Evolutionary conservation across 2,113 vertebrate species (phyloP), one percentile per base, ranked within the genome.

Genomic region (Willisornis vidua): DNA sequence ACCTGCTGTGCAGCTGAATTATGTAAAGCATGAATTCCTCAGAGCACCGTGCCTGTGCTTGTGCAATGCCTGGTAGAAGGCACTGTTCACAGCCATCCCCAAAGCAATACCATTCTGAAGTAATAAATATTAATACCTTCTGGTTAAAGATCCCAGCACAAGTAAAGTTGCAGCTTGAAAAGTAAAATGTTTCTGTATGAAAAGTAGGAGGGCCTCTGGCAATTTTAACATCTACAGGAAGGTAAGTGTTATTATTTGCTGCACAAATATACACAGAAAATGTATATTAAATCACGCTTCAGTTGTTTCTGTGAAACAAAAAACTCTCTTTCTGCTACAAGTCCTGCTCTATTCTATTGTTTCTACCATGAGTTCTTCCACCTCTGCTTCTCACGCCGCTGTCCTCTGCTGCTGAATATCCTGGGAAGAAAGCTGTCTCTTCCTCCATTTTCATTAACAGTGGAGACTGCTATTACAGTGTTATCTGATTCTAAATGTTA

Each of bases 71-170:
- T 93, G 68, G 80, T 70, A 89, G 93, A 94, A 95, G 72, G 67
- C 75, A 62, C 62, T 65, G 68, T 59, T 94, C 68, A 45, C 12
- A 35, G 86, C 77, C 14, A 3, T 85, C 41, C 89, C 80, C 80
- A 94, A 84, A 91, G 93, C 31, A 83, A 49, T 26, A 61, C 33
- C 0, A 0, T 73, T 93, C 85, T 66, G 62, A 90, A 52, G 79
- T 73, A 90, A 94, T 94, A 96, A 93, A 97, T 94, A 97, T 94
- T 92, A 95, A 94, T 92, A 62, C 80, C 51, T 62, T 37, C 63
- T 88, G 48, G 55, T 62, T 94, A 80, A 90, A 88, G 68, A 90
- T 84, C 66, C 31, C 51, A 88, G 79, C 79, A 43, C 35, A 92
- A 79, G 72, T 80, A 63, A 83, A 77, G 83, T 59, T 1, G 0